Evolutionary conservation across 2,797 vertebrate species (phyloP).

Genomic region (Iguana delicatissima): DNA sequence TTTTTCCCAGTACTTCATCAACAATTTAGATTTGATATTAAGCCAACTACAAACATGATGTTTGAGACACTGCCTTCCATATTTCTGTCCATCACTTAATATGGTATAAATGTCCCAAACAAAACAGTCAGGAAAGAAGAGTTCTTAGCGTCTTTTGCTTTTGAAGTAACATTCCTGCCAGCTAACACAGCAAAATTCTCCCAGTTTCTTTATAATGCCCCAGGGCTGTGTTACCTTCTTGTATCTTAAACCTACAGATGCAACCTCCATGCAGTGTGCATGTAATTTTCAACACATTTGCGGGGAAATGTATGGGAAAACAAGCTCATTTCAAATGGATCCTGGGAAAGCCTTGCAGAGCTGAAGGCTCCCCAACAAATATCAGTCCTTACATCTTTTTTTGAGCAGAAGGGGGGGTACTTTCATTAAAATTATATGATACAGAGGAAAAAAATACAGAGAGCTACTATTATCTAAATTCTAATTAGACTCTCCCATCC

Average conservation of each 20-base stretch:
- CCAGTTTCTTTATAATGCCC: background rate
- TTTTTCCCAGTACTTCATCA: slow-evolving; percentile 19
- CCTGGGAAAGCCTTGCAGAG: slow-evolving; percentile 49
- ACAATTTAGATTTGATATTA: background rate
- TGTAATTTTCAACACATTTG: background rate
- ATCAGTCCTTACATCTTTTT: slow-evolving; percentile 44
- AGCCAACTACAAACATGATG: background rate
- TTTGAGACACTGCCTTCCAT: rapidly evolving
- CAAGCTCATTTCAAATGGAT: background rate
- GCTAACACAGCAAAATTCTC: background rate
- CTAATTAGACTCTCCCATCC: too few species aligned
- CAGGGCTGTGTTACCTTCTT: background rate
- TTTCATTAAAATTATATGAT: too few species aligned
- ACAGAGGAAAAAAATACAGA: too few species aligned
- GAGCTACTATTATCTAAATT: too few species aligned
- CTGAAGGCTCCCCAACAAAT: slow-evolving; percentile 41
- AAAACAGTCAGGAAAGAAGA: background rate
- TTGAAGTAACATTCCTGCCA: background rate
- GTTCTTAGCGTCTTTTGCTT: background rate
- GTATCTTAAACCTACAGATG: background rate
- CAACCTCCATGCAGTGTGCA: background rate
- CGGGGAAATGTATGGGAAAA: background rate
- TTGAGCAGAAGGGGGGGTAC: too few species aligned
- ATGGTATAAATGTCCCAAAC: background rate
- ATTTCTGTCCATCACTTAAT: background rate